Evolutionary conservation across 2,113 vertebrate genomes (phyloP).

Genomic region (Strix aluco): DNA sequence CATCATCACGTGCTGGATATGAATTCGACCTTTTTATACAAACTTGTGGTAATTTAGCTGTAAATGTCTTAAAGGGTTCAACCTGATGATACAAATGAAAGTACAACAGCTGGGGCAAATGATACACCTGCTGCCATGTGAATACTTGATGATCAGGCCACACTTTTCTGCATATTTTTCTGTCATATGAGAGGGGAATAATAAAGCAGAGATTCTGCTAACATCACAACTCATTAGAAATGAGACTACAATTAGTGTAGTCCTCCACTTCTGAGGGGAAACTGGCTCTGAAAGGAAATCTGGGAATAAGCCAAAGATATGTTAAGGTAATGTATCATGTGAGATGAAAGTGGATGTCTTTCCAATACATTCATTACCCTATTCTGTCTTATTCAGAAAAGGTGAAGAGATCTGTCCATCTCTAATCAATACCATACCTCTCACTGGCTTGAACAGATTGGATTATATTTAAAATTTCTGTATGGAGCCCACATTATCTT

Average conservation of each 20-base stretch:
- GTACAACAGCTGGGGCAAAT: neutral
- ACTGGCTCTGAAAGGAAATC: neutral
- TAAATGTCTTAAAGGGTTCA: neutral
- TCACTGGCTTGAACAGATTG: neutral
- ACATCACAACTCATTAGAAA: neutral
- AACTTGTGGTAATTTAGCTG: neutral
- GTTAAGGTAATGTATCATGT: neutral
- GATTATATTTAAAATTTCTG: neutral
- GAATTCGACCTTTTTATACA: neutral
- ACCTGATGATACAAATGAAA: neutral
- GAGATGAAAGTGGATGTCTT: neutral
- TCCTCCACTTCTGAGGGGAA: neutral
- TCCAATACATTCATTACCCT: neutral
- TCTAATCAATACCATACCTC: neutral
- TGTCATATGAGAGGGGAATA: neutral
- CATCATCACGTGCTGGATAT: neutral
- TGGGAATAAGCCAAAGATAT: neutral
- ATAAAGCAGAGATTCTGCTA: neutral
- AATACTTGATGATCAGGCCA: neutral
- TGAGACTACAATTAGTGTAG: neutral
- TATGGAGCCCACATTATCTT: neutral
- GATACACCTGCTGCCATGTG: neutral
- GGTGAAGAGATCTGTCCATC: neutral
- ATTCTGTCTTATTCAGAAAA: neutral
- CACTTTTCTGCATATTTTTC: neutral